Evolutionary conservation across 2,888 invertebrate genomes (phyloP).

Genomic region (Cerceris rybyensis): DNA sequence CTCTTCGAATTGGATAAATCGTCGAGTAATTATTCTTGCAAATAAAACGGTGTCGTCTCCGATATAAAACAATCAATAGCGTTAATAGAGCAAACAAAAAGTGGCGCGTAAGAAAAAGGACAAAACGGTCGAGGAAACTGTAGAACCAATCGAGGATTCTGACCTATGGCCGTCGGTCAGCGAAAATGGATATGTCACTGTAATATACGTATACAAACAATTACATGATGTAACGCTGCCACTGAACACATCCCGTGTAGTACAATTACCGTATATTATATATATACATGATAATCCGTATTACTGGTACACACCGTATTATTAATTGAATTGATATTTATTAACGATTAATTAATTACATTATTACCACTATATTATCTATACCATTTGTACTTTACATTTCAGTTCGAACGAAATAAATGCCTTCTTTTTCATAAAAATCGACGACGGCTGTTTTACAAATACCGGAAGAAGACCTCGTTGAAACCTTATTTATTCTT

Average conservation of each 20-base stretch:
- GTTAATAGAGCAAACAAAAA: neutral
- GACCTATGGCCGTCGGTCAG: constrained; percentile 32
- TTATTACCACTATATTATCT: constrained; percentile 81
- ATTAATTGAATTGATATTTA: constrained; percentile 80
- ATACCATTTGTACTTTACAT: constrained; percentile 81
- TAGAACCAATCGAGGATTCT: constrained; percentile 31
- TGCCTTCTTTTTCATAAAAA: constrained; percentile 82
- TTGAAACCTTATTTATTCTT: too few relatives aligned
- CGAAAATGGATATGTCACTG: constrained; percentile 54
- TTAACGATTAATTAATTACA: constrained; percentile 79
- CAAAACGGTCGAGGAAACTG: constrained; percentile 6
- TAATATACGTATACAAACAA: constrained; percentile 58
- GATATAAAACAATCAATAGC: constrained; percentile 7
- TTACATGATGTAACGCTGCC: constrained; percentile 75
- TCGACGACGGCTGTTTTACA: constrained; percentile 3
- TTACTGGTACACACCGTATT: constrained; percentile 65
- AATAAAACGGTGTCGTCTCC: neutral
- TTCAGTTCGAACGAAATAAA: constrained; percentile 81
- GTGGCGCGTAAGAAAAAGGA: neutral
- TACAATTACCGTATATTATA: constrained; percentile 78
- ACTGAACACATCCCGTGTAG: constrained; percentile 81
- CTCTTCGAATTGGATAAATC: too few relatives aligned
- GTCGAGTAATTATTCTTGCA: too few relatives aligned
- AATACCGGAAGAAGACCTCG: too few relatives aligned
- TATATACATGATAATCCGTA: constrained; percentile 58